Conservation (phyloP, 2,113 vertebrate genomes). For the Platysteira castanea region DNA sequence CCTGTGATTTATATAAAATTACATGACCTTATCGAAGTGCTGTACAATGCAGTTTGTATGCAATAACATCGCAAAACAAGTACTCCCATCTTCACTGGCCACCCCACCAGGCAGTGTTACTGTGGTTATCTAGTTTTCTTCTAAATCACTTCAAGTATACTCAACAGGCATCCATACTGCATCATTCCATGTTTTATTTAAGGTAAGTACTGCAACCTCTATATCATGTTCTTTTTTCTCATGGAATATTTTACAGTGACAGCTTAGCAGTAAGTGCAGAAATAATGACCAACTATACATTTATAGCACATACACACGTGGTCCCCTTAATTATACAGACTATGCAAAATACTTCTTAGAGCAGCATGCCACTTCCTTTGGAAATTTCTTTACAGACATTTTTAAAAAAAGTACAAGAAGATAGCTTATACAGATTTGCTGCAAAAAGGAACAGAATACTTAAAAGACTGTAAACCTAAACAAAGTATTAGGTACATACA, state of each 20-base stretch:
- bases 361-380: neutral
- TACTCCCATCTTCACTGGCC: neutral
- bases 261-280: neutral
- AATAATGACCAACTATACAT: neutral
- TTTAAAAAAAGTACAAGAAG: neutral
- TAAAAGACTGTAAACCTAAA: neutral
- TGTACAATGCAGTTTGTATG: neutral
- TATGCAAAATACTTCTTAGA: neutral
- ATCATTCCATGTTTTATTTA: slow-evolving; percentile 3
- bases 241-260: neutral
- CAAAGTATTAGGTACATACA: neutral
- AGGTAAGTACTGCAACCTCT: neutral
- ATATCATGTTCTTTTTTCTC: neutral
- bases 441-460: neutral
- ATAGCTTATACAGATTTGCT: neutral
- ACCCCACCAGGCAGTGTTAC: neutral
- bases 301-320: neutral
- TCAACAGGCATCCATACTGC: neutral
- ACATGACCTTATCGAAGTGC: neutral
- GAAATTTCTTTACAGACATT: neutral
- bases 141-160: neutral
- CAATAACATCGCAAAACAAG: neutral
- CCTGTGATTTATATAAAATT: neutral
- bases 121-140: neutral
- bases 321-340: neutral